These are phyloP conservation scores for Ondatra zibethicus DNA, from an alignment of 2,113 vertebrate species.

Conservation along the genomic window DNA sequence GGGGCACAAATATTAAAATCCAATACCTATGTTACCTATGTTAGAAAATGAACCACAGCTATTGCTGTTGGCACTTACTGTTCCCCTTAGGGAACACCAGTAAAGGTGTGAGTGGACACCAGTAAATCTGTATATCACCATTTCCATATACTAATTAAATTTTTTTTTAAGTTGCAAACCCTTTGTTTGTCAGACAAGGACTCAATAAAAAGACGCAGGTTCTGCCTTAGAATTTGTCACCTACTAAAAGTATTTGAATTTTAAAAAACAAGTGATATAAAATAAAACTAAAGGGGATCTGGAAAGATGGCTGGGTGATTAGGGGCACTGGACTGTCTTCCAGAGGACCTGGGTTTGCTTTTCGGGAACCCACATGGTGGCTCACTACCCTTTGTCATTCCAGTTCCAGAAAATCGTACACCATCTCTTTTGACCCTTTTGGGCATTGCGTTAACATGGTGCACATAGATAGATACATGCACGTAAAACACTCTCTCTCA, in stretches of 20 bases:
- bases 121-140: not conserved
- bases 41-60: not conserved
- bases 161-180: not conserved
- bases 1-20: not conserved
- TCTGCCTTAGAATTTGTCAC: not conserved
- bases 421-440: not conserved
- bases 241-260: not conserved
- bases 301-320: not conserved
- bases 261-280: not conserved
- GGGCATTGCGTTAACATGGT: not conserved
- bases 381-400: not conserved
- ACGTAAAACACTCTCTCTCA: not conserved
- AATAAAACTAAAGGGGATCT: not conserved
- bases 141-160: not conserved
- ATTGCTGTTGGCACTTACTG: not conserved
- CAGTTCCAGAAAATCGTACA: not conserved
- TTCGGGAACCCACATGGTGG: too few relatives aligned
- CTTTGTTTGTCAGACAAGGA: not conserved
- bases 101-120: not conserved
- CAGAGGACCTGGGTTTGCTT: not conserved
- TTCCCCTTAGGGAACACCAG: not conserved
- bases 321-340: not conserved
- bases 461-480: not conserved
- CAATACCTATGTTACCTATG: not conserved
- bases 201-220: not conserved